Percentiles rank a stretch among this genome's conserved stretches.
Evolutionary conservation across 2,797 vertebrate genomes (phyloP).

Genomic region (Cirrhinus mrigala): DNA sequence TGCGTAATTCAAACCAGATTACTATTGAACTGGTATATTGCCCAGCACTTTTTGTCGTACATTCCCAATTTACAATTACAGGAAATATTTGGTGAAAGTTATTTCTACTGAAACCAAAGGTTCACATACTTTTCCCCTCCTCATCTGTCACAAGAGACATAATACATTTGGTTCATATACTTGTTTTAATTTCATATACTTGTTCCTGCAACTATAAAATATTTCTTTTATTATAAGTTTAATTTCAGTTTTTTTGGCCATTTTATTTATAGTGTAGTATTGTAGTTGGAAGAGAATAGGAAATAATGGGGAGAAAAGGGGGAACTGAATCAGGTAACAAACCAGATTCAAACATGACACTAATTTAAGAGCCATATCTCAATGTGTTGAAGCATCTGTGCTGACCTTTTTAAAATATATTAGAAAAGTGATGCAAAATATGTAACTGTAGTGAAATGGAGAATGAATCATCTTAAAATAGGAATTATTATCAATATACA

Average conservation of each 20-base stretch:
- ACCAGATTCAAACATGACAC: not conserved
- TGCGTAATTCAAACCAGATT: no score
- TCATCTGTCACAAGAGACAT: not conserved
- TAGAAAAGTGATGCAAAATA: no score
- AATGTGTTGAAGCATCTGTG: not conserved
- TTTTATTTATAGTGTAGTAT: not conserved
- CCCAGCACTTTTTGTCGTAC: no score
- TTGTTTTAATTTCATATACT: not conserved
- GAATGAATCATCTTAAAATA: not conserved
- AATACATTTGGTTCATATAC: not conserved
- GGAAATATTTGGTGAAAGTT: no score
- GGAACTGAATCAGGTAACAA: no score
- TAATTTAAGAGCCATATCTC: not conserved
- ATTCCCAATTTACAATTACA: no score
- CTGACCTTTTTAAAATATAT: no score
- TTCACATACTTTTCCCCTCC: not conserved
- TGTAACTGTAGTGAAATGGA: not conserved
- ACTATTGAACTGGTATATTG: no score
- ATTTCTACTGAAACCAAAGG: not conserved
- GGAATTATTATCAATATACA: not conserved
- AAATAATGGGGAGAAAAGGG: not conserved
- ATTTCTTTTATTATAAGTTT: not conserved
- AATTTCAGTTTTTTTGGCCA: not conserved
- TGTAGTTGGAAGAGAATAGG: not conserved
- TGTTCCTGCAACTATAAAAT: not conserved